Base-by-base conservation (phyloP, 2,113 vertebrate genomes). In the Thymallus thymallus region DNA sequence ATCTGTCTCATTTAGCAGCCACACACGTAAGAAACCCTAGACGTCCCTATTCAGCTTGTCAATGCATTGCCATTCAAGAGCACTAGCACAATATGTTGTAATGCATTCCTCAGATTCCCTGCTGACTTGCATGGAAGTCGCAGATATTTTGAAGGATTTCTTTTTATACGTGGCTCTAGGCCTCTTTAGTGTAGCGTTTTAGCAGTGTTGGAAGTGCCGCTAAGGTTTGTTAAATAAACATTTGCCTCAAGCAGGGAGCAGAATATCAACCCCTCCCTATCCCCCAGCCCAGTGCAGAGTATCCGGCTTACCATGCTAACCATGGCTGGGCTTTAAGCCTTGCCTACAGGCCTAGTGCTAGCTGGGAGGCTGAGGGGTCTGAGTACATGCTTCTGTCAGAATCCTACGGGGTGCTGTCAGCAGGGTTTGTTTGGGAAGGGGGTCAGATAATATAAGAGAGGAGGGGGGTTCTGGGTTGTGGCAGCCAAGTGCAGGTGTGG, bases 201-300 rank as follows among this genome's bases (percentile, higher is more conserved):
- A 64, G 65, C 26, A 24, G 30, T 66, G 63, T 66, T 32, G 4
- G 30, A 70, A 46, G 26, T 80, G 45, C 58, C 62, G 12, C 16
- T 65, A 30, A 69, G 68, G 41, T 84, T 75, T 79, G 51, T 64
- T 73, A 71, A 46, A 29, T 58, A 75, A 80, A 79, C 68, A 68
- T 60, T 65, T 3, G n/a, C 48, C 18, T 22, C 51, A 56, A 56
- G 62, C 72, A 51, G 48, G 14, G 72, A 51, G 64, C 63, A 69
- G 48, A 10, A 41, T 70, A 68, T 69, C 30, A 61, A n/a, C 9
- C 23, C 30, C 20, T 35, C 14, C 14, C 41, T 51, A 22, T 48
- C 6, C 2, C 41, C 23, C 62, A 41, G 22, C 46, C 46, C 7
- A 71, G 51, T 26, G 26, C 35, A 20, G 24, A 76, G 20, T 48